These are phyloP conservation scores for Coreoperca whiteheadi DNA, from an alignment of 2,113 vertebrate species.

Conservation along the genomic window DNA sequence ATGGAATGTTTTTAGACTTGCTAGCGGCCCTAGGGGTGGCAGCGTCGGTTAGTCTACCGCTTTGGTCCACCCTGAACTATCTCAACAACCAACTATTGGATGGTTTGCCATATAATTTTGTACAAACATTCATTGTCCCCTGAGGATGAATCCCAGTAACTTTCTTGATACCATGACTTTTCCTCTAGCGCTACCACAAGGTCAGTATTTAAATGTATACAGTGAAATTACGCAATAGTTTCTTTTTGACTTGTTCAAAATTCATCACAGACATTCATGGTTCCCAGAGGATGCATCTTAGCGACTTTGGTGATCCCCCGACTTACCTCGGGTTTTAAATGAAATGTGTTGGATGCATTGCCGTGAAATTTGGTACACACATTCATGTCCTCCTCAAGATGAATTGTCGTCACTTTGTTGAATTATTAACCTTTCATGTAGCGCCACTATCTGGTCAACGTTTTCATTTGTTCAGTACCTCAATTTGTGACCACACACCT, in stretches of 20 bases:
- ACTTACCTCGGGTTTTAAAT: background rate
- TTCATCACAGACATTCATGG: background rate
- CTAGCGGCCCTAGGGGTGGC: background rate
- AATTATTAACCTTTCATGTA: background rate
- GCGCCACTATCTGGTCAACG: background rate
- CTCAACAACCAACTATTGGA: no score
- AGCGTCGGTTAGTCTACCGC: background rate
- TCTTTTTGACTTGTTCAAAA: background rate
- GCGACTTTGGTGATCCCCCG: background rate
- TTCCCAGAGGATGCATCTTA: background rate
- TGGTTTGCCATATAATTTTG: background rate
- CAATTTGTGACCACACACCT: background rate
- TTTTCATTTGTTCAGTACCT: background rate
- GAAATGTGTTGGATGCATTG: background rate
- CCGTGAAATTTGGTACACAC: background rate
- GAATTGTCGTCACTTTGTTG: background rate
- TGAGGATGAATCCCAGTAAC: background rate
- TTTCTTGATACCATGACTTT: no score
- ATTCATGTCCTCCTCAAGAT: background rate
- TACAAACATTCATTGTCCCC: background rate
- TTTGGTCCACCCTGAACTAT: background rate
- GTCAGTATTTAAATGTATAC: background rate
- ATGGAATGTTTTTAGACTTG: background rate
- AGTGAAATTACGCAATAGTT: background rate
- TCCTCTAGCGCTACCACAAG: background rate